Conservation (phyloP, 2,113 vertebrate genomes). For the Atherinomorus stipes region DNA sequence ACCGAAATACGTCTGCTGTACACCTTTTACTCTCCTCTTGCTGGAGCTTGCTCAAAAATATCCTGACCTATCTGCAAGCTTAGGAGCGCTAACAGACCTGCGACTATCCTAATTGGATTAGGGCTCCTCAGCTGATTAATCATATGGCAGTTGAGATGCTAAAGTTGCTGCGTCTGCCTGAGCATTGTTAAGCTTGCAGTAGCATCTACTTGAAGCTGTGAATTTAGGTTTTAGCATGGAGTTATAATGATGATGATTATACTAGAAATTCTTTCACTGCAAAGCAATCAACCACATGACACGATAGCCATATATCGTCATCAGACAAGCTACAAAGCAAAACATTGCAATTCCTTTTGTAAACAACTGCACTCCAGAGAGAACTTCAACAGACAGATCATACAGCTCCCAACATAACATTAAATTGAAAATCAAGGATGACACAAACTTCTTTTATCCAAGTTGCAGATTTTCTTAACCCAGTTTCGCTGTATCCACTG, state of each 20-base stretch:
- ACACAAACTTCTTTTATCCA: too few relatives aligned
- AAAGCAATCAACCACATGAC: not conserved
- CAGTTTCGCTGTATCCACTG: too few relatives aligned
- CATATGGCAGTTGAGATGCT: conserved; percentile 43
- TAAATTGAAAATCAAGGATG: too few relatives aligned
- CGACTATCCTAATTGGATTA: conserved; percentile 73
- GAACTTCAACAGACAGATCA: too few relatives aligned
- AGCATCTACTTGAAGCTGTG: not conserved
- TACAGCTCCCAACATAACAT: too few relatives aligned
- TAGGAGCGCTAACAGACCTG: conserved; percentile 44
- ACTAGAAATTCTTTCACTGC: not conserved
- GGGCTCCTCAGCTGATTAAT: conserved; percentile 68
- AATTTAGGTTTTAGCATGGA: not conserved
- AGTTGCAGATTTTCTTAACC: too few relatives aligned
- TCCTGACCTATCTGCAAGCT: conserved; percentile 68
- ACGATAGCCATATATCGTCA: too few relatives aligned
- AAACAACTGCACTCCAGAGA: too few relatives aligned
- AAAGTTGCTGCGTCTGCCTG: conserved; percentile 36
- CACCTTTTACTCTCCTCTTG: conserved; percentile 26
- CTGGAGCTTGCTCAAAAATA: conserved; percentile 56
- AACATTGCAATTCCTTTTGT: too few relatives aligned
- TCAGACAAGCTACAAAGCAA: too few relatives aligned
- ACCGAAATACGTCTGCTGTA: not conserved
- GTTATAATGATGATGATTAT: not conserved
- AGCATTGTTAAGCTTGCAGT: conserved; percentile 17